Conservation (phyloP, 2,113 vertebrate species). For the Halcyon malimbica region DNA sequence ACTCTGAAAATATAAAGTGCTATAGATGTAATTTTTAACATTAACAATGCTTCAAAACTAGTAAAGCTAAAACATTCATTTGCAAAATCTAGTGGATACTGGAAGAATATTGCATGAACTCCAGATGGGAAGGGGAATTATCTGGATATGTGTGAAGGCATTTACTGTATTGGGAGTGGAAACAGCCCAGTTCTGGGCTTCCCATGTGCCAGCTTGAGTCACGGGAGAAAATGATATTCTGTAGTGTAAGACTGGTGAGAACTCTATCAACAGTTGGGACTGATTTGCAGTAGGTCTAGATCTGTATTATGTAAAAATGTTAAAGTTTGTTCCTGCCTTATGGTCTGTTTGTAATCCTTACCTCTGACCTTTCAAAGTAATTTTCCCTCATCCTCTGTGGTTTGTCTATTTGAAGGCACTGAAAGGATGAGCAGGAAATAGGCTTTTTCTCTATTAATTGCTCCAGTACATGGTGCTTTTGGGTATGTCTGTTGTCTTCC, state of each 20-base stretch:
- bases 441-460: constrained; percentile 8
- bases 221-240: accelerated
- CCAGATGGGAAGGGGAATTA: neutral
- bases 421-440: neutral
- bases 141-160: accelerated
- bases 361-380: neutral
- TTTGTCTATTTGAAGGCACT: neutral
- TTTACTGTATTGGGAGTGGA: neutral
- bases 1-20: neutral
- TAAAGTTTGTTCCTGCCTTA: neutral
- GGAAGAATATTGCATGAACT: neutral
- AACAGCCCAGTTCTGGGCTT: neutral
- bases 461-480: neutral
- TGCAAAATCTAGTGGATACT: neutral
- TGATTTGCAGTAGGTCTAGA: neutral
- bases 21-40: neutral
- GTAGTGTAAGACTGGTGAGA: neutral
- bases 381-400: neutral
- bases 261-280: neutral
- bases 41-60: neutral
- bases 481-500: neutral
- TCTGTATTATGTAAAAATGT: neutral
- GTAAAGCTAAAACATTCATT: neutral
- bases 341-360: neutral
- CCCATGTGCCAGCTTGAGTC: neutral